Evolutionary conservation across 2,888 invertebrate genomes (phyloP).

Genomic region (Drosophila demipolita): DNA sequence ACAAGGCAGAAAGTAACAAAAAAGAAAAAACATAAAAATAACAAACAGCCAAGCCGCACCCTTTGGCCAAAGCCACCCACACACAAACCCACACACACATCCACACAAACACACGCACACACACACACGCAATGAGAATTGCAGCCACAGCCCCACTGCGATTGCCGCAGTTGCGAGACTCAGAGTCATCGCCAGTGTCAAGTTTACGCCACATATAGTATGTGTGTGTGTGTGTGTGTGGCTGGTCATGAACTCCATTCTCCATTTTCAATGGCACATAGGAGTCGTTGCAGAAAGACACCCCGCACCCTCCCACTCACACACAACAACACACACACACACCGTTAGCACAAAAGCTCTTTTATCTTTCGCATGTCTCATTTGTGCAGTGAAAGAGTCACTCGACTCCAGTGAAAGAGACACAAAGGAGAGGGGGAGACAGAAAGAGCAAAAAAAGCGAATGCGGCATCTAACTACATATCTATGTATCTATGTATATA

Average conservation of each 20-base stretch:
- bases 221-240: constrained; percentile 26
- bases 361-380: constrained; percentile 69
- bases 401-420: constrained; percentile 40
- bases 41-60: constrained; percentile 59
- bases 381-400: constrained; percentile 58
- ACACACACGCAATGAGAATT: neutral
- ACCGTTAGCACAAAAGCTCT: constrained; percentile 62
- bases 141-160: constrained; percentile 17
- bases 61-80: constrained; percentile 52
- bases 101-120: constrained; percentile 1
- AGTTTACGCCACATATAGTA: constrained; percentile 68
- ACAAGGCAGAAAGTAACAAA: constrained; percentile 14
- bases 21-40: constrained; percentile 34
- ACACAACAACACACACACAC: neutral
- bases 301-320: too few species aligned
- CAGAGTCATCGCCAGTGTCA: constrained; percentile 74
- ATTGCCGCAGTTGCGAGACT: constrained; percentile 10
- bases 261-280: constrained; percentile 78
- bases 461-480: constrained; percentile 51
- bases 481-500: constrained; percentile 10
- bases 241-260: constrained; percentile 81
- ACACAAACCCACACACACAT: constrained; percentile 8
- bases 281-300: constrained; percentile 17
- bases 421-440: neutral
- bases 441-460: constrained; percentile 39